Conservation (phyloP, 2,888 invertebrate species). For the Plutella xylostella region DNA sequence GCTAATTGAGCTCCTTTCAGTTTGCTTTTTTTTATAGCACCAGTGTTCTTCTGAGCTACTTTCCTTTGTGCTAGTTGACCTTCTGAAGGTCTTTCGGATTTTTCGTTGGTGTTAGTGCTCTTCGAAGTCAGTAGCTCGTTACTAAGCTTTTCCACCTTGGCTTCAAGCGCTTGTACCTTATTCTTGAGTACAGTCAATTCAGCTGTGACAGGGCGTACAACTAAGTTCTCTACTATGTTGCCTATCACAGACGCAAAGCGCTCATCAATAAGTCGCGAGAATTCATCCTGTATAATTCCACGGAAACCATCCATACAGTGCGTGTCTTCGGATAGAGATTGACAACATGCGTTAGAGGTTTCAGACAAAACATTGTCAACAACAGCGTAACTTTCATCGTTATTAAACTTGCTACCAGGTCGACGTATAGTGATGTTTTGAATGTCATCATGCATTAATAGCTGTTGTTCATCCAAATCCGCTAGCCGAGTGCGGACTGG, state of each 20-base stretch:
- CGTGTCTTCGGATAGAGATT: neutral
- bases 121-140: neutral
- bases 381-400: neutral
- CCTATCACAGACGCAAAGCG: neutral
- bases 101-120: too few species aligned
- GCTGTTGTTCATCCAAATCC: too few species aligned
- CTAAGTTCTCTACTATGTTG: neutral
- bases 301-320: neutral
- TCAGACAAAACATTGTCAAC: neutral
- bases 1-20: too few species aligned
- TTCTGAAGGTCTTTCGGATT: too few species aligned
- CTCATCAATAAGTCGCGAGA: neutral
- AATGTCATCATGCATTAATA: too few species aligned
- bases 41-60: too few species aligned
- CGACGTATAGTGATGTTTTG: too few species aligned
- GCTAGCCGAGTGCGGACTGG: neutral
- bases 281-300: neutral
- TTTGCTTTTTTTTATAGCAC: too few species aligned
- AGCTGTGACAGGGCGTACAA: neutral
- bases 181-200: neutral
- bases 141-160: neutral
- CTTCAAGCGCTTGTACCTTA: neutral
- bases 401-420: too few species aligned
- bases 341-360: neutral
- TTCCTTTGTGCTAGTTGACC: too few species aligned